Evolutionary conservation across 2,113 vertebrate species (phyloP), one percentile per base, ranked within the genome.

Genomic region (Monopterus albus): DNA sequence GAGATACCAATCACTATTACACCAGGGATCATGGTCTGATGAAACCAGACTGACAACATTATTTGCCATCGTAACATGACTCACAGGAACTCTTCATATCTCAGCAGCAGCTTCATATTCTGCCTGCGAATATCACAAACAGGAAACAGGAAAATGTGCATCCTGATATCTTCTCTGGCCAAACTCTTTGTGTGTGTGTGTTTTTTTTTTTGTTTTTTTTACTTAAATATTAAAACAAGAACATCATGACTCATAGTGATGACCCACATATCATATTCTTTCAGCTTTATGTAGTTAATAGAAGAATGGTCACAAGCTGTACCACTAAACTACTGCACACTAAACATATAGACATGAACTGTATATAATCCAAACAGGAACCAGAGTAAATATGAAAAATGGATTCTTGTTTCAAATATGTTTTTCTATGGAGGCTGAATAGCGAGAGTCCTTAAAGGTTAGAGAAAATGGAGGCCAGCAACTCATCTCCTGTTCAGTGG

Each of bases 1-100:
- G 9, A 39, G 7, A 77, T 39, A 23, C 8, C 7, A 60, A 14
- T 62, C 35, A 5, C 15, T 46, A 7, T 28, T 47, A 23, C 18
- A 57, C 17, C 15, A 36, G 21, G 57, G 43, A 50, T 77, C 28
- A 29, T 10, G 9, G 40, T 58, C n/a, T 26, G 25, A 33, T 51
- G 31, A 61, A 51, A 51, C 11, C 29, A 65, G 35, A 57, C 52
- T 49, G 39, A 59, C 43, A 31, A 39, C 11, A 14, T 55, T 50
- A 73, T 69, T 33, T 36, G 43, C n/a, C 38, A 13, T 2, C 5
- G 4, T 33, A 20, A 71, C 20, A 57, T 58, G 40, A 42, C 15
- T 29, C 45, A 23, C 28, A 59, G 26, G 20, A 52, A 11, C 26
- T 60, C 49, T 29, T 2, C 6, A 42, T 47, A 61, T 18, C 11